Percentiles rank a stretch among this genome's conserved stretches.
These are phyloP conservation scores for Dorcus hopei DNA, from an alignment of 2,888 invertebrate species.

Conservation along the genomic window DNA sequence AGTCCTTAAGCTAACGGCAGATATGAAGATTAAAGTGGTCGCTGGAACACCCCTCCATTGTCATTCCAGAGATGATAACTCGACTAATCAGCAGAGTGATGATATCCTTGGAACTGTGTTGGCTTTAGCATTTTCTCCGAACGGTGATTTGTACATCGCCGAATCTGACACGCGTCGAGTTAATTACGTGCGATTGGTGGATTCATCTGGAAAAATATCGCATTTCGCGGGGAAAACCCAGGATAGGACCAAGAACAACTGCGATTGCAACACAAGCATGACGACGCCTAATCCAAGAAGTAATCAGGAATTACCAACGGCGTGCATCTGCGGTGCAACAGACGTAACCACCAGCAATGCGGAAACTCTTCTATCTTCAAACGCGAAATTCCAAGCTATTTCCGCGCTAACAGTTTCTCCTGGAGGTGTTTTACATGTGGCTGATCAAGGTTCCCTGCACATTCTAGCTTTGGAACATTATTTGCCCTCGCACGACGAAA, in stretches of 20 bases:
- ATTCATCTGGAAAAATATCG: slow-evolving; percentile 84
- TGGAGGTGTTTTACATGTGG: slow-evolving; percentile 92
- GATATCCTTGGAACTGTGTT: slow-evolving; percentile 72
- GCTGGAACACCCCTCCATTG: slow-evolving; percentile 95
- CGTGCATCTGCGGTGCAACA: slow-evolving; percentile 41
- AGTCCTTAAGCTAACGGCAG: slow-evolving; percentile 85
- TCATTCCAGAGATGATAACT: slow-evolving; percentile 53
- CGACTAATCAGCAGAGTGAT: slow-evolving; percentile 33
- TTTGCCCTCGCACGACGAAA: slow-evolving; percentile 81
- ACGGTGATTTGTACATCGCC: slow-evolving; percentile 88
- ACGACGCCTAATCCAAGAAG: slow-evolving; percentile 53
- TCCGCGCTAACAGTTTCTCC: slow-evolving; percentile 80
- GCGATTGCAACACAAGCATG: slow-evolving; percentile 58
- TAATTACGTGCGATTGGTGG: slow-evolving; percentile 80
- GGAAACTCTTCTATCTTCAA: slow-evolving; percentile 83
- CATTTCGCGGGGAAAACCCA: slow-evolving; percentile 89
- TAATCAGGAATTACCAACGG: slow-evolving; percentile 40
- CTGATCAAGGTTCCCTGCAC: slow-evolving; percentile 88
- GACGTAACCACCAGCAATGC: slow-evolving; percentile 72
- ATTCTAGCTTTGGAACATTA: slow-evolving; percentile 84
- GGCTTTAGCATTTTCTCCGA: slow-evolving; percentile 86
- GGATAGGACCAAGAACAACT: slow-evolving; percentile 52
- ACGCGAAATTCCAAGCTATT: slow-evolving; percentile 73
- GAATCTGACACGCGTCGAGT: slow-evolving; percentile 87
- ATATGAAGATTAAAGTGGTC: slow-evolving; percentile 87